A percentile compares a stretch with the other conserved stretches of the same genome.
Conservation (phyloP, 35 echinoderm and acorn worm genomes). For the Heliocidaris erythrogramma region DNA sequence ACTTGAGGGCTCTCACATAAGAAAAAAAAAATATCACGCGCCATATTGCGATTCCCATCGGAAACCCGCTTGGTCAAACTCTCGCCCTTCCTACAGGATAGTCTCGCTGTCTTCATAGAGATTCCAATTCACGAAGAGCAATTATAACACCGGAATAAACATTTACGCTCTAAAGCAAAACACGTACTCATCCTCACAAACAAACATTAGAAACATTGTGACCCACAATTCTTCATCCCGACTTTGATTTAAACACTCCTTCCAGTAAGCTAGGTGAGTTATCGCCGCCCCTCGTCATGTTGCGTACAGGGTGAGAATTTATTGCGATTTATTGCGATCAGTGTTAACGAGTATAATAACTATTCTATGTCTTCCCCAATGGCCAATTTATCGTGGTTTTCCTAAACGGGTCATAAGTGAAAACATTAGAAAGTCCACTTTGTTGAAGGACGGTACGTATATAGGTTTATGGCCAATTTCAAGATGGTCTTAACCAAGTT, state of each 20-base stretch:
- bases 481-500: not conserved
- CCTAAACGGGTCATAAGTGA: not conserved
- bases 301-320: conserved; percentile 7
- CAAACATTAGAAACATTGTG: conserved; percentile 11
- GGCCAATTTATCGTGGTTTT: conserved; percentile 15
- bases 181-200: not conserved
- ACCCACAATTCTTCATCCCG: not conserved
- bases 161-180: conserved; percentile 29
- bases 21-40: too few relatives aligned
- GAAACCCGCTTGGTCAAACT: too few relatives aligned
- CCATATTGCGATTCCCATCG: too few relatives aligned
- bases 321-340: conserved; percentile 15
- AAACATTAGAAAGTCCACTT: not conserved
- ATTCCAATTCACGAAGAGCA: not conserved
- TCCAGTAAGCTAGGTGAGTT: not conserved
- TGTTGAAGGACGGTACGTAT: not conserved
- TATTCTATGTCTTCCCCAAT: conserved; percentile 14
- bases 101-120: not conserved
- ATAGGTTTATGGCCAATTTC: not conserved
- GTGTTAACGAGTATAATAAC: conserved; percentile 38
- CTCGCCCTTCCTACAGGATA: not conserved
- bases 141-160: not conserved
- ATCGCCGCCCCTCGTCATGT: not conserved
- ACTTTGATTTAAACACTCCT: not conserved
- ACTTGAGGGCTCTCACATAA: too few relatives aligned